A percentile compares a stretch with the other conserved stretches of the same genome.
Evolutionary conservation across 2,113 vertebrate genomes (phyloP).

Genomic region (Archocentrus centrarchus): DNA sequence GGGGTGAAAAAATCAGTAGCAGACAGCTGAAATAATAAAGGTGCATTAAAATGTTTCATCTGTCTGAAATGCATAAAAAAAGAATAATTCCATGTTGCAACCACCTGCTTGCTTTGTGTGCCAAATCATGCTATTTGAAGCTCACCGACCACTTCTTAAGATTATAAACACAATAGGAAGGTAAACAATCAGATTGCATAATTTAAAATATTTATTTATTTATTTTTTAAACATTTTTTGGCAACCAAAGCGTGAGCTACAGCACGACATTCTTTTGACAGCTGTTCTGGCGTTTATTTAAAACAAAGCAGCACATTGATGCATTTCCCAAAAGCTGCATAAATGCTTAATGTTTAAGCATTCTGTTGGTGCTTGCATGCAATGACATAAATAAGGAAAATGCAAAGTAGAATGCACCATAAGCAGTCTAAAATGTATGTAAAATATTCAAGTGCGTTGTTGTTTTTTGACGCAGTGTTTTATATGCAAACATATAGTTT

Average conservation of each 20-base stretch:
- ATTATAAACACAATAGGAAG: background rate
- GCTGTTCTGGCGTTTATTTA: background rate
- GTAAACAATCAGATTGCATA: background rate
- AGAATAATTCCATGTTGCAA: background rate
- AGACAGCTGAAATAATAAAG: constrained; percentile 3
- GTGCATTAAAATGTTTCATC: background rate
- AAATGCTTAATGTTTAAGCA: background rate
- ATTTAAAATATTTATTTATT: background rate
- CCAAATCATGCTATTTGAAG: background rate
- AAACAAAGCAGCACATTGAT: background rate
- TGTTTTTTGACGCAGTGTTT: background rate
- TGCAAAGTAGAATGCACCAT: background rate
- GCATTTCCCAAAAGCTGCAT: background rate
- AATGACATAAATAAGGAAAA: background rate
- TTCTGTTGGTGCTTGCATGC: background rate
- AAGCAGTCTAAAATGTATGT: background rate
- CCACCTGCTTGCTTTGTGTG: background rate
- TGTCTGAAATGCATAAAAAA: background rate
- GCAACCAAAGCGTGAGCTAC: background rate
- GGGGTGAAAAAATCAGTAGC: background rate
- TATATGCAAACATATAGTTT: background rate
- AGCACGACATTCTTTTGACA: background rate
- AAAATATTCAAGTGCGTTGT: background rate
- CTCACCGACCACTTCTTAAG: background rate
- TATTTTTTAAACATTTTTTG: background rate